Base-by-base conservation (phyloP, 2,113 vertebrate genomes). In the Camelus dromedarius region DNA sequence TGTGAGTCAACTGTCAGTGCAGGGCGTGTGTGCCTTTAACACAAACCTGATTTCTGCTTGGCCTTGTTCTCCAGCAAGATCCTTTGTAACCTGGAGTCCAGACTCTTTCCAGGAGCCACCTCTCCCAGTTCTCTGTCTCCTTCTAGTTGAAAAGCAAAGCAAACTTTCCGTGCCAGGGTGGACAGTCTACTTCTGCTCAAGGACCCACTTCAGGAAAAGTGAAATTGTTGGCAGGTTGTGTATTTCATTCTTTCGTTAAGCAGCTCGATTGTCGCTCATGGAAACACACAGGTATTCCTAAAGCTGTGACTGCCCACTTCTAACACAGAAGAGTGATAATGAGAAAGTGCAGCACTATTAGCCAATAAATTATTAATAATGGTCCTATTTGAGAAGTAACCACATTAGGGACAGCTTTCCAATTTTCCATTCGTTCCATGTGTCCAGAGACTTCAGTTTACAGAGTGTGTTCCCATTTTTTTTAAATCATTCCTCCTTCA, bases 271-370 rank as follows among this genome's bases (percentile, higher is more conserved):
- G 12, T 79, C 90, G 70, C 8, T 92, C 20, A 6, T 54, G 28
- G 58, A 81, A 70, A 70, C 28, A 77, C 38, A 70, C 26, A 6
- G 66, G 10, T n/a, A 8, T 30, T 32, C 54, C 82, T 79, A 52
- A 92, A 89, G 22, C 28, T 80, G 22, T 56, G 38, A 20, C 35
- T 72, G 13, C 64, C 52, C 7, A 72, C 69, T 75, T 79, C 91
- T 80, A 22, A 90, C 87, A 46, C 83, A 96, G 38, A 89, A 77
- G 75, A 88, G 42, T 93, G 64, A 54, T 64, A 32, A 42, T 79
- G 64, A 92, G 79, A 73, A 86, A 92, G 69, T 24, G 28, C 83
- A 89, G 56, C 3, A 67, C n/a, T 62, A 0, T 54, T 54, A 35
- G 54, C 62, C 60, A 77, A 13, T 86, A 42, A 24, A 58, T 87